phyloP scores from a whole-genome alignment of 2,113 vertebrate genomes.

The Actenoides hombroni region DNA sequence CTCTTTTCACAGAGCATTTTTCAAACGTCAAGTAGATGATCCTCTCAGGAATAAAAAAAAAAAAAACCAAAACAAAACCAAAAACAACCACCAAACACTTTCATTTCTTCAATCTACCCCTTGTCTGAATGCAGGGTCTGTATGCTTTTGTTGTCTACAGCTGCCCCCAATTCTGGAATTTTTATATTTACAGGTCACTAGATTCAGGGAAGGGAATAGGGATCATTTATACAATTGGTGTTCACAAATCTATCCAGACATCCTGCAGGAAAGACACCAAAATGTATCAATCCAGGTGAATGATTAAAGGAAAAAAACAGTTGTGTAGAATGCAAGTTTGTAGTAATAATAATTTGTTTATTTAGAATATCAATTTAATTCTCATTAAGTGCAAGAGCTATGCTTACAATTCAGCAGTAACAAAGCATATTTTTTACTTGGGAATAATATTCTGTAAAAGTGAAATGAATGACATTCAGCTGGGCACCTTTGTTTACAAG shows the following conservation, averaged over 20 bases:
- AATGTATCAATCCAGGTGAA: background rate
- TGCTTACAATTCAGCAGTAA: background rate
- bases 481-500: background rate
- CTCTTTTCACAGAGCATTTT: background rate
- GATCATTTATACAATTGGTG: background rate
- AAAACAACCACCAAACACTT: too few species aligned
- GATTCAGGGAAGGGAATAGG: background rate
- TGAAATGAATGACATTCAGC: background rate
- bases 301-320: background rate
- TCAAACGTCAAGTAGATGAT: background rate
- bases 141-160: background rate
- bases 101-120: background rate
- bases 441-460: background rate
- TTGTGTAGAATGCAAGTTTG: background rate
- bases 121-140: background rate
- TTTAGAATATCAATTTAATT: background rate
- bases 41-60: background rate
- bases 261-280: background rate
- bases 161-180: background rate
- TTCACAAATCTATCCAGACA: background rate
- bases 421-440: background rate
- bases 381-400: background rate
- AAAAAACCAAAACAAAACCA: too few species aligned
- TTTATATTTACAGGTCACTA: background rate
- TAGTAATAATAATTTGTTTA: conserved; percentile 22